Percentiles rank a stretch among this genome's conserved stretches.
Evolutionary conservation across 1,140 invertebrate genomes (phyloP).

Genomic region (Caenorhabditis latens): DNA sequence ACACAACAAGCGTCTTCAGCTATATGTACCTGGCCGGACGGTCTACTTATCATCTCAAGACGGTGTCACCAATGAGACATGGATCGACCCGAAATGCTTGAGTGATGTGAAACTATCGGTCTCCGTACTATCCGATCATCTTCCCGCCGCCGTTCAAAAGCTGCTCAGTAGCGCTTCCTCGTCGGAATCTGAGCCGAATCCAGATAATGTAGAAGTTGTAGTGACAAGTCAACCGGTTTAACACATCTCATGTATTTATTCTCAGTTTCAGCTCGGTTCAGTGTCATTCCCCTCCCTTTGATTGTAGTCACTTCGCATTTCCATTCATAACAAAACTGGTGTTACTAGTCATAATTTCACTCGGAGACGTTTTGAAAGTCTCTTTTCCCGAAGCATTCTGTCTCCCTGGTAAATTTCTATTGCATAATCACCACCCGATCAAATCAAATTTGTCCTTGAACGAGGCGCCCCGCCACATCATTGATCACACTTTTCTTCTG

Average conservation of each 20-base stretch:
- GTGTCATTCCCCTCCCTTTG: too few species aligned
- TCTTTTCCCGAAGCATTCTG: background rate
- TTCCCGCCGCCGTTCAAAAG: constrained; percentile 57
- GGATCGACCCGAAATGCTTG: constrained; percentile 62
- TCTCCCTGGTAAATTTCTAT: background rate
- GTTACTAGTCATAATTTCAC: background rate
- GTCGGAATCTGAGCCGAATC: background rate
- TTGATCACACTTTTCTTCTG: background rate
- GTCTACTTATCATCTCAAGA: constrained; percentile 68
- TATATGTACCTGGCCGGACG: constrained; percentile 71
- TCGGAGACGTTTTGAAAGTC: background rate
- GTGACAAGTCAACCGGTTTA: constrained; percentile 20
- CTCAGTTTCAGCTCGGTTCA: background rate
- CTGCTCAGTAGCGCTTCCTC: background rate
- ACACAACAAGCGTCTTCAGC: constrained; percentile 60
- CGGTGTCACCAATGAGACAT: constrained; percentile 42
- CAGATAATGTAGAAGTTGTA: background rate
- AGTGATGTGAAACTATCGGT: constrained; percentile 70
- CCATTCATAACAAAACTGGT: constrained; percentile 10
- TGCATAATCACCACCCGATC: background rate
- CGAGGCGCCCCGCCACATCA: background rate
- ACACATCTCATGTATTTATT: background rate
- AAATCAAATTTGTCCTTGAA: constrained; percentile 1
- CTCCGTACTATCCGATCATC: constrained; percentile 66
- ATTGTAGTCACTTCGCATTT: background rate